A percentile compares a stretch with the other conserved stretches of the same genome.
These are phyloP conservation scores for Yponomeuta cagnagella DNA, from an alignment of 2,888 invertebrate genomes.

Conservation along the genomic window DNA sequence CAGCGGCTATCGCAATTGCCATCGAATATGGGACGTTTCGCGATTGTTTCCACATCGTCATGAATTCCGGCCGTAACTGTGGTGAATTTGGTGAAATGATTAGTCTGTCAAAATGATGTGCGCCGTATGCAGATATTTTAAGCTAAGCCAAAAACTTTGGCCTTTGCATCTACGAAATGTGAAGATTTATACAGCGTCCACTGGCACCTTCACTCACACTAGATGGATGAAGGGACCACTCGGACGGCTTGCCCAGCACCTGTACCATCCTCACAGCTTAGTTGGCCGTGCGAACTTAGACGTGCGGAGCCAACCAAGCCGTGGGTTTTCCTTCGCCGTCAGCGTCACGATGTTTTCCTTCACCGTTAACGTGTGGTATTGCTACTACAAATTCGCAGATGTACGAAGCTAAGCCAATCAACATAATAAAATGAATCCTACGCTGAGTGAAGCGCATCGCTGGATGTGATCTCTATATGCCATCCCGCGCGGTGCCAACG, in stretches of 20 bases:
- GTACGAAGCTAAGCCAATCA: background rate
- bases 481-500: constrained; percentile 13
- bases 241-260: too few species aligned
- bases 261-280: too few species aligned
- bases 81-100: background rate
- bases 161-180: too few species aligned
- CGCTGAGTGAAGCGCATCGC: background rate
- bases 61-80: background rate
- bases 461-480: constrained; percentile 4
- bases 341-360: too few species aligned
- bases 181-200: too few species aligned
- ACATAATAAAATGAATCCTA: background rate
- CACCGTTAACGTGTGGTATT: too few species aligned
- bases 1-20: constrained; percentile 51
- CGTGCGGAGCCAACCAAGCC: too few species aligned
- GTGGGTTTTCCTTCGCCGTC: too few species aligned
- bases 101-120: background rate
- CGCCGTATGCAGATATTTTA: background rate
- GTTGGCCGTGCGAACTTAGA: too few species aligned
- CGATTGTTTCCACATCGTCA: constrained; percentile 1
- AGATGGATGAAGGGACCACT: too few species aligned
- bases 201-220: too few species aligned
- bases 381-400: too few species aligned
- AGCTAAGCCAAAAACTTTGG: background rate
- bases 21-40: constrained; percentile 40